Evolutionary conservation across 2,113 vertebrate species (phyloP).

Genomic region (Chaetops frenatus): DNA sequence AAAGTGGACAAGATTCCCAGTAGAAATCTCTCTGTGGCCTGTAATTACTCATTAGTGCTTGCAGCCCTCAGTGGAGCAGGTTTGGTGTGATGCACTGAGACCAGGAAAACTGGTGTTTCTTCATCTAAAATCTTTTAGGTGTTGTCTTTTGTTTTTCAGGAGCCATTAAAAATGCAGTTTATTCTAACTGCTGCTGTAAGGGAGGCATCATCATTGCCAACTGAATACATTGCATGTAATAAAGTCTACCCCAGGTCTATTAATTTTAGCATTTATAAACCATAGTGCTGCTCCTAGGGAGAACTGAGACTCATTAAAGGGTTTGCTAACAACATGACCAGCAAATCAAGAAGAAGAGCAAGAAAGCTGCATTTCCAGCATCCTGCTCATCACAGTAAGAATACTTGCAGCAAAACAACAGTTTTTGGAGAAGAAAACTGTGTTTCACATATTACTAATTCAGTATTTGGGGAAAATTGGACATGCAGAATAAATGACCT

Average conservation of each 20-base stretch:
- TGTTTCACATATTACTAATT: not conserved
- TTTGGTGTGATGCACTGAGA: not conserved
- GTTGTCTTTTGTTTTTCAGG: constrained; percentile 40
- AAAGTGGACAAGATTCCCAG: not conserved
- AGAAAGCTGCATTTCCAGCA: not conserved
- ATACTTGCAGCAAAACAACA: not conserved
- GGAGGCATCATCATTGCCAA: constrained; percentile 11
- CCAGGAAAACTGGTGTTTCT: constrained; percentile 11
- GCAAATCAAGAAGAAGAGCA: not conserved
- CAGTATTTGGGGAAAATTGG: not conserved
- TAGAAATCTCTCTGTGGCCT: not conserved
- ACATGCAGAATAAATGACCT: not conserved
- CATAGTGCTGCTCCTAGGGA: not conserved
- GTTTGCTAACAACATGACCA: constrained; percentile 9
- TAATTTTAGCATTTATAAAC: constrained; percentile 60
- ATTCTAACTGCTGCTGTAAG: constrained; percentile 26
- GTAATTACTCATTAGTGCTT: constrained; percentile 19
- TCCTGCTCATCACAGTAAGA: not conserved
- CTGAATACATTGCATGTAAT: constrained; percentile 33
- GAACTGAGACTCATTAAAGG: not conserved
- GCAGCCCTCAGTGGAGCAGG: not conserved
- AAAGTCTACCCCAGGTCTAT: constrained; percentile 34
- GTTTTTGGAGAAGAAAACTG: not conserved
- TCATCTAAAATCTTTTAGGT: constrained; percentile 3
- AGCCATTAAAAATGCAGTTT: constrained; percentile 41